Base-by-base conservation (phyloP, 2,888 invertebrate genomes). In the Pomacea canaliculata region DNA sequence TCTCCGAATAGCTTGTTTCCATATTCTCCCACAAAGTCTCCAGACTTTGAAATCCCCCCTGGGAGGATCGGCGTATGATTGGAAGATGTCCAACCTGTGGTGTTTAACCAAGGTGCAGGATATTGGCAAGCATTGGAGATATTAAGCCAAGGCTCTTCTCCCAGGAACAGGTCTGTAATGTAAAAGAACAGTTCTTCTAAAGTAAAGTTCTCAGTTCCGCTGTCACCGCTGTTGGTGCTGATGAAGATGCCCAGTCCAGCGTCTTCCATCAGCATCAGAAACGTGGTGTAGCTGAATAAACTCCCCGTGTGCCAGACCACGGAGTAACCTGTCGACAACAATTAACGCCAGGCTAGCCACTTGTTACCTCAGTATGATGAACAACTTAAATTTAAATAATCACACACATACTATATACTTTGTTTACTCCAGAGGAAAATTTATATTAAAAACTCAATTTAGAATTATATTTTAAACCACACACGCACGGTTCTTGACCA, bases 81-180 rank as follows among this genome's bases (percentile, higher is more conserved):
- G 7, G 70, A 19, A 18, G 59, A 19, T 16, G 72, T 7, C 51
- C 63, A n/a, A 27, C 8, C 1, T 10, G 19, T 70, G 10, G 37
- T n/a, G 2, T 56, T 10, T 13, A 56, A 16, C 76, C 78, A 77
- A 16, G 65, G 79, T 49, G 16, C 8, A 13, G 86, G 85, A 73
- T 79, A 84, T 16, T 76, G 60, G 76, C 86, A 86, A 18, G 78
- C 81, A 18, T 79, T 84, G 46, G 82, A 69, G 23, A 59, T 60
- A 72, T 85, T 84, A 16, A 85, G 67, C 85, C 85, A 86, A 7
- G 63, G 63, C 16, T 78, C 59, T 66, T 82, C 78, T 7, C 80
- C 79, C 63, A 83, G 63, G 12, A 83, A 46, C 9, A 85, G 23
- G 76, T 86, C 85, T 18, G 81, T 76, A 48, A 86, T 70, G 51